Conservation (phyloP, 2,797 vertebrate genomes). For the Forpus xanthops region DNA sequence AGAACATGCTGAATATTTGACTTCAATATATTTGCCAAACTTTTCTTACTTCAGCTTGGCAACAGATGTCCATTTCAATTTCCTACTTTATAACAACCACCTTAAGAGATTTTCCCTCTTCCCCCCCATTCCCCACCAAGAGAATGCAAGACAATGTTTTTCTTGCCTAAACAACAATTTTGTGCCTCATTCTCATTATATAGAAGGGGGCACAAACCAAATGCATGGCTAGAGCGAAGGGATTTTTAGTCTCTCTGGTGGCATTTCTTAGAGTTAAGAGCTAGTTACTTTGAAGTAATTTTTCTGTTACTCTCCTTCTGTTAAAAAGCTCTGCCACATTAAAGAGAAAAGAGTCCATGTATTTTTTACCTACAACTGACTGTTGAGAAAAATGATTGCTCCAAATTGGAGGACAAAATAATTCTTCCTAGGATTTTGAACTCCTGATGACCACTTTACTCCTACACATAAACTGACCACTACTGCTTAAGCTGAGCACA, state of each 20-base stretch:
- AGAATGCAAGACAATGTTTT: neutral
- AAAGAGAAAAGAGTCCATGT: accelerated
- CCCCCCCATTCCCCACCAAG: neutral
- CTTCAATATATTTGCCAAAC: neutral
- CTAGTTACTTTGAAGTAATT: neutral
- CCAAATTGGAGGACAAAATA: neutral
- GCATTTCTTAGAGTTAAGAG: neutral
- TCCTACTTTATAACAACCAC: neutral
- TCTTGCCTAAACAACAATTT: neutral
- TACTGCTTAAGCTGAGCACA: neutral
- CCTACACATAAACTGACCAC: neutral
- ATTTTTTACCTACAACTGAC: neutral
- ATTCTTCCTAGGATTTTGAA: neutral
- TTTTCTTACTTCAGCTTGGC: constrained; percentile 19
- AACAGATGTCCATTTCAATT: constrained; percentile 33
- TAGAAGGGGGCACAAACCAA: accelerated
- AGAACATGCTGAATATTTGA: neutral
- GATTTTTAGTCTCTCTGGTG: neutral
- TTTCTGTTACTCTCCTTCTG: neutral
- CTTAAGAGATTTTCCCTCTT: neutral
- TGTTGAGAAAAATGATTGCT: neutral
- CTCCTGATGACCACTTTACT: neutral
- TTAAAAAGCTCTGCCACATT: neutral
- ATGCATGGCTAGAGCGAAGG: neutral
- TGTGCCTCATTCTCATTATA: neutral